phyloP scores from a whole-genome alignment of 2,113 vertebrate species.

The Ranitomeya variabilis region DNA sequence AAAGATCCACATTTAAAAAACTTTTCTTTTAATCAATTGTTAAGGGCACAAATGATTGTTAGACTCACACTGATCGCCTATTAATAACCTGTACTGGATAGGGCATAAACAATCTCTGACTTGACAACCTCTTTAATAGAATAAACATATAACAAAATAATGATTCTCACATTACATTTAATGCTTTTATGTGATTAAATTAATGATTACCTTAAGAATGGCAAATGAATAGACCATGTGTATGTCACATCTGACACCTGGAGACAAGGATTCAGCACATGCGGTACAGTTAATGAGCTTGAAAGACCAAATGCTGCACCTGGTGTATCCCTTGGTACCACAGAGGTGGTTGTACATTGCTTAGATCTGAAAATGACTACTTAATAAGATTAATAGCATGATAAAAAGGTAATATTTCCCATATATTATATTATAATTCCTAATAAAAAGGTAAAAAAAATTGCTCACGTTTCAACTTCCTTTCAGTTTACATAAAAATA shows the following conservation, averaged over 20 bases:
- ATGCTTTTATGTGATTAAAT: neutral
- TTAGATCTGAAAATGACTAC: neutral
- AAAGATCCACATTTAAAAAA: too few relatives aligned
- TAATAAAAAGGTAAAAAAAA: neutral
- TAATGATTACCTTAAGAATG: neutral
- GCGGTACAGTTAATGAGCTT: conserved; percentile 27
- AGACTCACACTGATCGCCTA: too few relatives aligned
- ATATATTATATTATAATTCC: neutral
- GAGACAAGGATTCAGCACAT: conserved; percentile 10
- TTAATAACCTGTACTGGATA: too few relatives aligned
- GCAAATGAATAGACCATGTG: neutral
- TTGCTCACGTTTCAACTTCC: neutral
- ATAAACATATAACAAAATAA: neutral
- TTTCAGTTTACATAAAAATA: neutral
- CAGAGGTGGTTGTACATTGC: neutral
- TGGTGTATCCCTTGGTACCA: neutral
- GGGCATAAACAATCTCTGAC: too few relatives aligned
- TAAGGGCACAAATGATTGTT: too few relatives aligned
- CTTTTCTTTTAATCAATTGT: too few relatives aligned
- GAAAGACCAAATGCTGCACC: conserved; percentile 25
- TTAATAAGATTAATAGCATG: neutral
- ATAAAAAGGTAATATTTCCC: neutral
- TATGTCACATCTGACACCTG: neutral
- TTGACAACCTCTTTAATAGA: neutral
- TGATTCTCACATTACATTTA: neutral